Evolutionary conservation across 2,888 invertebrate genomes (phyloP).

Genomic region (Nebria salina): DNA sequence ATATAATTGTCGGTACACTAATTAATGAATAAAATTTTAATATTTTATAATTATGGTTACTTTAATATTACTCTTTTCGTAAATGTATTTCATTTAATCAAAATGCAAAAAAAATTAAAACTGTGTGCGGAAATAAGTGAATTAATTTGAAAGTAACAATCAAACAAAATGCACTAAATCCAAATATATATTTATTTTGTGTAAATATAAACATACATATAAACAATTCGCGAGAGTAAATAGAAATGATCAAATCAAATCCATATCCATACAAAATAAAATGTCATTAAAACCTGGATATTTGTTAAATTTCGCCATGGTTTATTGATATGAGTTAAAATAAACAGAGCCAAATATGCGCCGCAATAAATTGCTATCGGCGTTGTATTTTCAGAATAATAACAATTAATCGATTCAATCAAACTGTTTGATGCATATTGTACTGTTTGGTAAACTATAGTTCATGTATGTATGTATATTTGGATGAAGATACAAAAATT

Average conservation of each 20-base stretch:
- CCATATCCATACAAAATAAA: conserved; percentile 30
- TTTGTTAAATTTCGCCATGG: conserved; percentile 31
- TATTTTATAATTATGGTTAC: too few relatives aligned
- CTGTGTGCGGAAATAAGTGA: too few relatives aligned
- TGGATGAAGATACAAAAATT: too few relatives aligned
- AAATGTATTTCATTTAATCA: too few relatives aligned
- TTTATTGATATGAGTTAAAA: conserved; percentile 26
- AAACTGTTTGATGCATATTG: conserved; percentile 28
- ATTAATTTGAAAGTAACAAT: too few relatives aligned
- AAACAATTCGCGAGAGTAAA: background rate
- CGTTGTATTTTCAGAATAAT: conserved; percentile 28
- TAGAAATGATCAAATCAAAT: background rate
- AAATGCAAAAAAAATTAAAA: too few relatives aligned
- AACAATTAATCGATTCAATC: conserved; percentile 39
- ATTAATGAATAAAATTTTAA: too few relatives aligned
- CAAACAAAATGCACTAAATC: background rate
- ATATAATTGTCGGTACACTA: too few relatives aligned
- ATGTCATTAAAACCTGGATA: conserved; percentile 38
- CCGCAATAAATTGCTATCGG: conserved; percentile 28
- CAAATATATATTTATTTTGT: background rate
- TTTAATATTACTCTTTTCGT: too few relatives aligned
- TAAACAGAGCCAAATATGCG: conserved; percentile 24
- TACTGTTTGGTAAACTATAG: conserved; percentile 30
- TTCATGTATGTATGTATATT: too few relatives aligned
- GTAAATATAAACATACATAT: background rate